Percentiles rank a stretch among this genome's conserved stretches.
phyloP scores from a whole-genome alignment of 2,797 vertebrate genomes.

The Oophaga sylvatica region DNA sequence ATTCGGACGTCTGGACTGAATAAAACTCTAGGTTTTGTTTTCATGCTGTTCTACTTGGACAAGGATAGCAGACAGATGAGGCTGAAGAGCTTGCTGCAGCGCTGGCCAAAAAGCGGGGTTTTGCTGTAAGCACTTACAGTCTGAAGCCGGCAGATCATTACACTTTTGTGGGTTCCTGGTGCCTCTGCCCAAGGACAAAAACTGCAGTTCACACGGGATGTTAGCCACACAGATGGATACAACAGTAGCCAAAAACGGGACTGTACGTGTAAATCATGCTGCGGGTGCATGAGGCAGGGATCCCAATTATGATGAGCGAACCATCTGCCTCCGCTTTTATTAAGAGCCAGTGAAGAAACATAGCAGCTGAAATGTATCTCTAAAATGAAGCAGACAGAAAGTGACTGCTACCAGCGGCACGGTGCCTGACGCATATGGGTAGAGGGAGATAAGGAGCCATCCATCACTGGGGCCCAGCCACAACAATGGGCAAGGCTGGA shows the following conservation, averaged over 20 bases:
- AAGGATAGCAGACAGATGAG: constrained; percentile 52
- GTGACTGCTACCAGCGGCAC: background rate
- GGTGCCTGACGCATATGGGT: constrained; percentile 14
- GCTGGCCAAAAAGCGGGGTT: constrained; percentile 38
- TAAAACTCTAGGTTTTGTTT: constrained; percentile 46
- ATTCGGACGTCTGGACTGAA: constrained; percentile 45
- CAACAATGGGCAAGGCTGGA: background rate
- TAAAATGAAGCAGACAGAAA: constrained; percentile 12
- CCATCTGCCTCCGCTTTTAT: constrained; percentile 53
- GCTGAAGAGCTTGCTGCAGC: constrained; percentile 39
- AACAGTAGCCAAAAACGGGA: constrained; percentile 52
- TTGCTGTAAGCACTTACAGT: constrained; percentile 51
- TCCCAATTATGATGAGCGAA: constrained; percentile 39
- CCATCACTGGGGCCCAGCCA: background rate
- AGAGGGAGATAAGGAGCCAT: constrained; percentile 24
- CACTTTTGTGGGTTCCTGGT: constrained; percentile 50
- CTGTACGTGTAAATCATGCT: constrained; percentile 52
- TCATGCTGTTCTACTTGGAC: constrained; percentile 31
- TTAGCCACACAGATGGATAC: constrained; percentile 54
- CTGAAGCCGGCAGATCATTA: constrained; percentile 51
- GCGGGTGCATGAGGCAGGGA: constrained; percentile 42
- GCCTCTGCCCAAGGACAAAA: constrained; percentile 49
- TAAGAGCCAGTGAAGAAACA: constrained; percentile 6
- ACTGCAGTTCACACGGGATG: constrained; percentile 37
- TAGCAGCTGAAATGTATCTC: constrained; percentile 32